A percentile compares a stretch with the other conserved stretches of the same genome.
phyloP scores from a whole-genome alignment of 92 coral and sea anemone genomes.

The Pocillopora meandrina region DNA sequence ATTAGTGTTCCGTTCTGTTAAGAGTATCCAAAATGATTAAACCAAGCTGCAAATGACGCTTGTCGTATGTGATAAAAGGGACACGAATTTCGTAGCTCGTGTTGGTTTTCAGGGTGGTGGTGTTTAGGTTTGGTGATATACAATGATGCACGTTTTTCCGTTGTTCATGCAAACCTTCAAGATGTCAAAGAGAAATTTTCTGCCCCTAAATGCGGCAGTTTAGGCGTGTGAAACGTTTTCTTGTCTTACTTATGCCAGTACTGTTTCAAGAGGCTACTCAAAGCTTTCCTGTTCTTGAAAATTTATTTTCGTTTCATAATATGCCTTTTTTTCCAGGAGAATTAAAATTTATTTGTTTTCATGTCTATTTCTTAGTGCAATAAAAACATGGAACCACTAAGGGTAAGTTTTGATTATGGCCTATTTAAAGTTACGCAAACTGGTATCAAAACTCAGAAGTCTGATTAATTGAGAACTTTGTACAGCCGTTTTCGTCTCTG shows the following conservation, averaged over 20 bases:
- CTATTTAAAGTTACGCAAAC: conserved; percentile 11
- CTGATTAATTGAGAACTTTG: conserved; percentile 20
- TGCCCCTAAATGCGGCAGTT: conserved; percentile 7
- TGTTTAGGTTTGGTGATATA: conserved; percentile 14
- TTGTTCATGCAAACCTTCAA: conserved; percentile 5
- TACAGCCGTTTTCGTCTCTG: conserved; percentile 17
- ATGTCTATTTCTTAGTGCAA: conserved; percentile 12
- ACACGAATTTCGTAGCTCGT: too few species aligned
- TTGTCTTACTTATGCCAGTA: background rate
- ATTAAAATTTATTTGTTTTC: conserved; percentile 8
- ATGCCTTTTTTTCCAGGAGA: conserved; percentile 8
- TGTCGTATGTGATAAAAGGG: too few species aligned
- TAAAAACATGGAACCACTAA: conserved; percentile 4
- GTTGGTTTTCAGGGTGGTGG: background rate
- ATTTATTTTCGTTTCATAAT: conserved; percentile 7
- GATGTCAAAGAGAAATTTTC: background rate
- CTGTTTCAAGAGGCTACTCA: conserved; percentile 11
- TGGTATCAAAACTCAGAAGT: conserved; percentile 7
- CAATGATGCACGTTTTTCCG: conserved; percentile 1
- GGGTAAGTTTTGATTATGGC: conserved; percentile 18
- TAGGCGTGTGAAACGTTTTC: conserved; percentile 12
- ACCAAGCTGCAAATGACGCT: too few species aligned
- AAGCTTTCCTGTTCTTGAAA: conserved; percentile 13
- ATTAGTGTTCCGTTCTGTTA: too few species aligned
- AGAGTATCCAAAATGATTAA: too few species aligned